Percentiles rank a stretch among this genome's conserved stretches.
Evolutionary conservation across 2,113 vertebrate genomes (phyloP).

Genomic region (Recurvirostra avosetta): DNA sequence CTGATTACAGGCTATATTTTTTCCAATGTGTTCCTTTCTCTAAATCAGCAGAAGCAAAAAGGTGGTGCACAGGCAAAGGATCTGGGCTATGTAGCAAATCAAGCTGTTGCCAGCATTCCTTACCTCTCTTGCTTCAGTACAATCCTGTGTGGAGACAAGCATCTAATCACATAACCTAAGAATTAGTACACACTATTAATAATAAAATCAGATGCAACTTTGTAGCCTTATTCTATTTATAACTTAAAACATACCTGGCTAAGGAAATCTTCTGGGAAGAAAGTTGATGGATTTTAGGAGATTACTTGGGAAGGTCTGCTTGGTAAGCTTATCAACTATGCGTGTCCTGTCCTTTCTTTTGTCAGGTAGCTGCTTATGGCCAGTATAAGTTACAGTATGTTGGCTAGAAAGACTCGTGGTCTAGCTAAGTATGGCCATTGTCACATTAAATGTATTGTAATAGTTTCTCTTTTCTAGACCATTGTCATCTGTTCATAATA

Average conservation of each 20-base stretch:
- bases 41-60: not conserved
- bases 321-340: not conserved
- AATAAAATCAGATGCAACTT: not conserved
- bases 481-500: not conserved
- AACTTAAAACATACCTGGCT: not conserved
- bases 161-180: not conserved
- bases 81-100: not conserved
- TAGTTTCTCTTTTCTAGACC: not conserved
- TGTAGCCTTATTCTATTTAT: not conserved
- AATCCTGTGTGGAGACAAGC: not conserved
- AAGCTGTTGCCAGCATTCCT: not conserved
- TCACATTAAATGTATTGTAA: not conserved
- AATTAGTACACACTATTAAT: not conserved
- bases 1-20: not conserved
- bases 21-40: not conserved
- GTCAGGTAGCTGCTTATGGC: not conserved
- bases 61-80: not conserved
- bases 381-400: not conserved
- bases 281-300: not conserved
- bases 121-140: not conserved
- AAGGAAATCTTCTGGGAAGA: not conserved
- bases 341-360: not conserved
- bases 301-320: not conserved
- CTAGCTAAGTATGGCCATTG: not conserved
- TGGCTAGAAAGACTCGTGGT: not conserved